Conservation (phyloP, 2,888 invertebrate genomes). For the Ephialtes manifestator region DNA sequence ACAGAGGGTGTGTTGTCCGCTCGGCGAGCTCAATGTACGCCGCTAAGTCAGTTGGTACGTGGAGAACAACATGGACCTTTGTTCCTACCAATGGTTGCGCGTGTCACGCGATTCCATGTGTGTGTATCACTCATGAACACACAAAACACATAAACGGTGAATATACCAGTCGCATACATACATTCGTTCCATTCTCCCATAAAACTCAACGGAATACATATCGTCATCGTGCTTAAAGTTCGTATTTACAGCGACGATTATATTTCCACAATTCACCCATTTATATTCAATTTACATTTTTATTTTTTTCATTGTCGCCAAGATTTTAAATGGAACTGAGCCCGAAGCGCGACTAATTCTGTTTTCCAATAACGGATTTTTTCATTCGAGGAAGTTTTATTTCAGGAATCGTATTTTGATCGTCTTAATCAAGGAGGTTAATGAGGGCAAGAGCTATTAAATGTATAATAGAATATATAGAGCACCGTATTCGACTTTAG, state of each 20-base stretch:
- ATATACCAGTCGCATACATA: not conserved
- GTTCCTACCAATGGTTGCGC: conserved; percentile 62
- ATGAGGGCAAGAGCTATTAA: conserved; percentile 49
- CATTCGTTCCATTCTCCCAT: conserved; percentile 14
- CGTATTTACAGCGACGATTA: conserved; percentile 52
- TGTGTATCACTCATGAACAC: conserved; percentile 4
- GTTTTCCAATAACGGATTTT: conserved; percentile 49
- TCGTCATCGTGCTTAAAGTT: conserved; percentile 40
- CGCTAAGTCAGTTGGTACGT: conserved; percentile 48
- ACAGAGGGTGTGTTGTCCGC: conserved; percentile 69
- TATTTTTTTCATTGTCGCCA: conserved; percentile 40
- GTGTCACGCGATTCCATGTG: conserved; percentile 47
- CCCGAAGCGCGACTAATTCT: conserved; percentile 41
- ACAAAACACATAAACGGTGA: conserved; percentile 18
- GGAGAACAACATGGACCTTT: conserved; percentile 68
- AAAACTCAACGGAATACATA: conserved; percentile 15
- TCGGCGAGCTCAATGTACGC: conserved; percentile 49
- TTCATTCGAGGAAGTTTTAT: conserved; percentile 4
- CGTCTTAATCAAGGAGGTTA: conserved; percentile 41
- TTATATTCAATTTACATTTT: conserved; percentile 41
- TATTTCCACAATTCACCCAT: conserved; percentile 38
- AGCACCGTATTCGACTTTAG: conserved; percentile 7
- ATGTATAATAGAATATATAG: not conserved
- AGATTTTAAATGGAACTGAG: conserved; percentile 7
- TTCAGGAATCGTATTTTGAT: conserved; percentile 28